A percentile compares a stretch with the other conserved stretches of the same genome.
phyloP scores from a whole-genome alignment of 2,797 vertebrate species.

The Staurois parvus region DNA sequence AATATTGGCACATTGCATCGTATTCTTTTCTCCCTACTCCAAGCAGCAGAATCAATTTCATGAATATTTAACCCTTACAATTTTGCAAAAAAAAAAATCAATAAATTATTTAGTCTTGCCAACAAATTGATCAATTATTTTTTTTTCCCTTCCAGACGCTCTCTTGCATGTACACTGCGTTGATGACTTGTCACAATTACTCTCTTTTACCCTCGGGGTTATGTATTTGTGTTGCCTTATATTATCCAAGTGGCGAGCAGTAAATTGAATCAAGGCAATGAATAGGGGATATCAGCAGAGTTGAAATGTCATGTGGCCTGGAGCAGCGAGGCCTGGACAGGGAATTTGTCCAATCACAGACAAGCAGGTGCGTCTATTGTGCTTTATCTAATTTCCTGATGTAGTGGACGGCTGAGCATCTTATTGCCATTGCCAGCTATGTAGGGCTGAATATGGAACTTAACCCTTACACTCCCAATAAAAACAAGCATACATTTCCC shows the following conservation, averaged over 20 bases:
- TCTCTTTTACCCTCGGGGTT: not conserved
- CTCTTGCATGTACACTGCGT: not conserved
- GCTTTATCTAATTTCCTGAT: constrained; percentile 25
- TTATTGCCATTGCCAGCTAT: not conserved
- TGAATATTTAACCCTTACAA: not conserved
- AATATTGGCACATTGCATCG: too few species aligned
- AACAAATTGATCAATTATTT: not conserved
- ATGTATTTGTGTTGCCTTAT: constrained; percentile 7
- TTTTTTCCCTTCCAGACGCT: not conserved
- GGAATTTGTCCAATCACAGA: constrained; percentile 17
- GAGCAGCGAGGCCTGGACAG: constrained; percentile 6
- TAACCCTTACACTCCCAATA: too few species aligned
- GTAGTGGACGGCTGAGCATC: not conserved
- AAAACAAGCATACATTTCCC: too few species aligned
- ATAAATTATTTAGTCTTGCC: not conserved
- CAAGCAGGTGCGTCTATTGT: constrained; percentile 32
- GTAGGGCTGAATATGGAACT: too few species aligned
- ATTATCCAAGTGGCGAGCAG: constrained; percentile 11
- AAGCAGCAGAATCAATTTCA: not conserved
- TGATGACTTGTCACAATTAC: not conserved
- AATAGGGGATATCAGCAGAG: not conserved
- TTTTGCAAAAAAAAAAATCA: not conserved
- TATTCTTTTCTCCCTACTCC: too few species aligned
- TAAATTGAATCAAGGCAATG: constrained; percentile 38
- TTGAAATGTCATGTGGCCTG: constrained; percentile 30